Percentiles rank a stretch among this genome's conserved stretches.
Conservation (phyloP, 1,140 invertebrate species). For the Drosophila pseudoananassae region DNA sequence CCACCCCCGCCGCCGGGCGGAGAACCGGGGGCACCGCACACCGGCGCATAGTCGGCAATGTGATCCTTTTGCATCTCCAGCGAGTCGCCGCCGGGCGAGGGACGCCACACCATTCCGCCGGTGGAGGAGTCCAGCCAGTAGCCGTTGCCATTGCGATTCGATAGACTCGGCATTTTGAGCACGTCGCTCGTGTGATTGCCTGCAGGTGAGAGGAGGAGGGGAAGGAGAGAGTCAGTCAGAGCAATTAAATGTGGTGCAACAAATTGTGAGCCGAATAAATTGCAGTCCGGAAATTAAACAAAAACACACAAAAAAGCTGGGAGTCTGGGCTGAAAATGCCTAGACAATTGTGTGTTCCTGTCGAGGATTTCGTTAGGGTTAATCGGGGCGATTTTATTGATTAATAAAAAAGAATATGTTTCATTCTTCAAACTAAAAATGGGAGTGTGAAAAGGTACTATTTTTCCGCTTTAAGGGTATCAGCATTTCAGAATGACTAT, state of each 20-base stretch:
- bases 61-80: slow-evolving; percentile 84
- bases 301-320: slow-evolving; percentile 53
- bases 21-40: slow-evolving; percentile 65
- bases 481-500: slow-evolving; percentile 14
- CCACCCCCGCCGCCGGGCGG: slow-evolving; percentile 34
- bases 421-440: background rate
- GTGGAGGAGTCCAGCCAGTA: slow-evolving; percentile 83
- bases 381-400: background rate
- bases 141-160: slow-evolving; percentile 82
- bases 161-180: slow-evolving; percentile 84
- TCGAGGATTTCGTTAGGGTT: slow-evolving; percentile 18
- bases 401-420: background rate
- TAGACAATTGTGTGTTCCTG: slow-evolving; percentile 43
- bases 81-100: slow-evolving; percentile 76
- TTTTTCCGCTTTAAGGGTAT: background rate
- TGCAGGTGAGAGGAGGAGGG: slow-evolving; percentile 51
- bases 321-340: background rate
- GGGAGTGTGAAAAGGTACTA: too few relatives aligned
- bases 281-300: slow-evolving; percentile 73
- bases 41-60: slow-evolving; percentile 83
- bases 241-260: slow-evolving; percentile 81
- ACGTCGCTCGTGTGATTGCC: slow-evolving; percentile 83
- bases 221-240: slow-evolving; percentile 42
- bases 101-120: slow-evolving; percentile 84
- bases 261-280: slow-evolving; percentile 73